phyloP scores from a whole-genome alignment of 2,888 invertebrate species.

The Leptinotarsa peninsularis region DNA sequence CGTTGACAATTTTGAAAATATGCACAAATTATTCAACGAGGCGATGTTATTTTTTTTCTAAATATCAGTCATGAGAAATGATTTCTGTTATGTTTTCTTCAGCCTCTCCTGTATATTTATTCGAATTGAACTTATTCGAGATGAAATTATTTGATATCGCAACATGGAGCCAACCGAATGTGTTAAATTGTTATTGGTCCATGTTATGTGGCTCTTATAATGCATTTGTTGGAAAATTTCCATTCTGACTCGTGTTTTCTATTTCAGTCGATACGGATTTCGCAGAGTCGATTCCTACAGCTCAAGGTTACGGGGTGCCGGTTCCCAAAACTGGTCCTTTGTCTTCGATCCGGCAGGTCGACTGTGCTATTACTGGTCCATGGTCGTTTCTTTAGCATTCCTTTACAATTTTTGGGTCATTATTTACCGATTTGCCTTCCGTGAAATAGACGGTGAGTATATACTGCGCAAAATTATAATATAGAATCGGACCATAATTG shows the following conservation, averaged over 20 bases:
- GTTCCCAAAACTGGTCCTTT: constrained; percentile 88
- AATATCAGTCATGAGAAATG: no score
- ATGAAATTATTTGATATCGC: no score
- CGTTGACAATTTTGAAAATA: no score
- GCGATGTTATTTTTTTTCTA: no score
- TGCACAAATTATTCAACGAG: no score
- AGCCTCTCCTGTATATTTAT: no score
- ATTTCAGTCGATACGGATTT: constrained; percentile 69
- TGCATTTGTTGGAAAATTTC: no score
- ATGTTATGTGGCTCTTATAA: no score
- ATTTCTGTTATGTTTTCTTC: no score
- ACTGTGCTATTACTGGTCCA: constrained; percentile 96
- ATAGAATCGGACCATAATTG: background rate
- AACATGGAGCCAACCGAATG: no score
- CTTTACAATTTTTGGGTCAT: constrained; percentile 98
- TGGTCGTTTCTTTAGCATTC: constrained; percentile 95
- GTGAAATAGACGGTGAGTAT: constrained; percentile 90
- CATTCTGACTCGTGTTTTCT: constrained; percentile 27
- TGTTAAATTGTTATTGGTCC: no score
- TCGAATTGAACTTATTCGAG: no score
- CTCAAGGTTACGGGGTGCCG: constrained; percentile 72
- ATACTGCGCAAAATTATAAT: background rate
- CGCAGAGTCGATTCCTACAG: constrained; percentile 74
- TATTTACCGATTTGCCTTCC: constrained; percentile 98
- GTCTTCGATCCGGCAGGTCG: constrained; percentile 98